Percentiles rank a stretch among this genome's conserved stretches.
These are phyloP conservation scores for Addax nasomaculatus DNA, from an alignment of 2,113 vertebrate genomes.

Conservation along the genomic window DNA sequence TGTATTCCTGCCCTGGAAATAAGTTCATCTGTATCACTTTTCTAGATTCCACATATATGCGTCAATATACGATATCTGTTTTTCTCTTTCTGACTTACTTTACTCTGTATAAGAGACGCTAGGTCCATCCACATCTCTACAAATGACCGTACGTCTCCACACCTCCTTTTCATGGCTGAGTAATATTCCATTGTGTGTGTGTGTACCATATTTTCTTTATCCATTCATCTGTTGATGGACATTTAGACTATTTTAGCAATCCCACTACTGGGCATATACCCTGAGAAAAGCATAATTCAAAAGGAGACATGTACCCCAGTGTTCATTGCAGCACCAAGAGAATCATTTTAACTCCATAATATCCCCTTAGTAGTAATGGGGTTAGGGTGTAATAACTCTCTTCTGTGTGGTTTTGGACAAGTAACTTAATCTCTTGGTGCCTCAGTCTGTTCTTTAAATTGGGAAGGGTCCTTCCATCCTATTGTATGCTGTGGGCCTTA, in stretches of 20 bases:
- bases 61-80: not conserved
- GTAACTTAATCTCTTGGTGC: not conserved
- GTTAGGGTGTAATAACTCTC: not conserved
- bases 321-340: not conserved
- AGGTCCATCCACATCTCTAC: not conserved
- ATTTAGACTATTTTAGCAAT: not conserved
- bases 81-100: not conserved
- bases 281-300: not conserved
- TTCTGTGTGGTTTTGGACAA: not conserved
- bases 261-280: not conserved
- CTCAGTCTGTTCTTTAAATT: not conserved
- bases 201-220: not conserved
- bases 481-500: not conserved
- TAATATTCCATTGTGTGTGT: not conserved
- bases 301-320: not conserved
- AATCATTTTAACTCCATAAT: not conserved
- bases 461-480: not conserved
- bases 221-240: not conserved
- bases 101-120: not conserved
- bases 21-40: not conserved
- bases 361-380: not conserved
- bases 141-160: rapidly evolving
- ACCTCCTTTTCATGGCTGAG: not conserved
- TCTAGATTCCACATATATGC: not conserved
- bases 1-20: not conserved